Evolutionary conservation across 30 jellyfish, hydroid and myxozoan species (phyloP).

Genomic region (Aurelia sp.): DNA sequence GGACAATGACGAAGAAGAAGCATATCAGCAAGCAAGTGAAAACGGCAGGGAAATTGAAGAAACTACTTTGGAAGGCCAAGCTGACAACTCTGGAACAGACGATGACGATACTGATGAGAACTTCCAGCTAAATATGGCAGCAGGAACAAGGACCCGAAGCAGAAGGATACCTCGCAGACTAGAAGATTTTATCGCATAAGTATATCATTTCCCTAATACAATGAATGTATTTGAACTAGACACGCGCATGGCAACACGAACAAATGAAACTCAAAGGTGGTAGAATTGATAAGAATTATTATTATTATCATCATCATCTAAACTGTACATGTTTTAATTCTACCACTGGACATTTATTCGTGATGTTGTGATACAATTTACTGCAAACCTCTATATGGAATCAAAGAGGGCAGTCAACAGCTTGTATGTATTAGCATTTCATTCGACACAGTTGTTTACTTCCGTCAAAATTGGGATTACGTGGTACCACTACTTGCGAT

Average conservation of each 20-base stretch:
- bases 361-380: too few species aligned
- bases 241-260: not conserved
- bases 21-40: not conserved
- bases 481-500: too few species aligned
- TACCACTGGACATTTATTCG: too few species aligned
- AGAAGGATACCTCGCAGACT: not conserved
- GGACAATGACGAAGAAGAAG: slow-evolving; percentile 22
- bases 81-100: slow-evolving; percentile 29
- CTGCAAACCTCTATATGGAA: too few species aligned
- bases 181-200: not conserved
- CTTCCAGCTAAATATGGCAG: slow-evolving; percentile 1
- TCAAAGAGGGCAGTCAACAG: too few species aligned
- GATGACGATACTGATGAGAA: slow-evolving; percentile 54
- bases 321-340: too few species aligned
- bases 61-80: not conserved
- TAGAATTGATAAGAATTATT: too few species aligned
- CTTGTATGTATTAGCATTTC: too few species aligned
- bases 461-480: too few species aligned
- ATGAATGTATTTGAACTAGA: not conserved
- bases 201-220: not conserved
- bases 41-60: slow-evolving; percentile 12
- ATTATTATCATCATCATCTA: too few species aligned
- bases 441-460: too few species aligned
- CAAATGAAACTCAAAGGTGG: not conserved
- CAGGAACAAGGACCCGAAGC: slow-evolving; percentile 9